These are phyloP conservation scores for Pocota personata DNA, from an alignment of 2,888 invertebrate species.

Conservation along the genomic window DNA sequence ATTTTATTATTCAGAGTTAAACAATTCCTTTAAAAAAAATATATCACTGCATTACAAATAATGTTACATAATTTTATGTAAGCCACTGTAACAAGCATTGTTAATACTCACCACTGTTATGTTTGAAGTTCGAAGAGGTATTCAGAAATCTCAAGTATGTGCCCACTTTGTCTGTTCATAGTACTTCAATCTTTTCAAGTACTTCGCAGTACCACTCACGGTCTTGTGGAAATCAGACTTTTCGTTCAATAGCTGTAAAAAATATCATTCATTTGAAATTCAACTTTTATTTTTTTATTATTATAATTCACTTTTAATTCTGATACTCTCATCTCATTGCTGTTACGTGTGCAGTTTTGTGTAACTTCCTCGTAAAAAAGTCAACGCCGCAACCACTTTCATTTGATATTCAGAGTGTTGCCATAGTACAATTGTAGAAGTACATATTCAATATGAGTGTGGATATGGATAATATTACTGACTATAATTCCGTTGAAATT, in stretches of 20 bases:
- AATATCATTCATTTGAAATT: background rate
- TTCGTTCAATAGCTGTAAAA: background rate
- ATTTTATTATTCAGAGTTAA: too few species aligned
- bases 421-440: background rate
- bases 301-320: background rate
- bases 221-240: background rate
- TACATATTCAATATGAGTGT: background rate
- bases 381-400: background rate
- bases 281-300: background rate
- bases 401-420: background rate
- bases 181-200: background rate
- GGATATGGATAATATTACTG: background rate
- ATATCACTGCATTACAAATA: too few species aligned
- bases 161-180: background rate
- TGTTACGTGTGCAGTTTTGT: background rate
- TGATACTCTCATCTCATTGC: too few species aligned
- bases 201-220: background rate
- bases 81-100: background rate
- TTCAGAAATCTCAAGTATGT: background rate
- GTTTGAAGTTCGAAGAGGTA: background rate
- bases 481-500: background rate
- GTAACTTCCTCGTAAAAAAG: background rate
- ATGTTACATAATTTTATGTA: background rate
- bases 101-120: background rate
- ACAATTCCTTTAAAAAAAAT: too few species aligned